Evolutionary conservation across 2,888 invertebrate genomes (phyloP), one percentile per base, ranked within the genome.

Genomic region (Azorinus chamasolen): DNA sequence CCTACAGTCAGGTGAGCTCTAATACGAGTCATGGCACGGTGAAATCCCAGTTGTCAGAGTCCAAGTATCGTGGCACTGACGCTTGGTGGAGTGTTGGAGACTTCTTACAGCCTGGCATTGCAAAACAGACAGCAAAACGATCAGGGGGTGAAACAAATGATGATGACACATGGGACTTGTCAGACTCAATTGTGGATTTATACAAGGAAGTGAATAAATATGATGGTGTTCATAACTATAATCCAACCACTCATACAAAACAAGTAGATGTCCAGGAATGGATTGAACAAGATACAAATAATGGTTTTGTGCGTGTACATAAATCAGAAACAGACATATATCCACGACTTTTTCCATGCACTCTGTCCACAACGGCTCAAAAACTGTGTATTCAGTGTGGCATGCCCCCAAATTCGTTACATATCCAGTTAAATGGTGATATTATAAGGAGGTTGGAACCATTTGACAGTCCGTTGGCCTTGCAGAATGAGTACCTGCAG

Each of bases 401-500:
- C 8, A 84, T 92, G 59, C 88, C 91, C 0, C 84, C 88, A 18
- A 92, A 92, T 74, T 87, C 91, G 0, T 83, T 93, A 61, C 93
- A 93, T 77, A 88, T 93, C 14, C 93, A 93, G 81, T 82, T 90
- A 43, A 91, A 92, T 75, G 93, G 93, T 0, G 93, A 93, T 75
- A 87, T 91, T 20, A 91, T 93, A 55, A 84, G 90, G 12, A 81
- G 93, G 20, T 84, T 93, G 74, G 92, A 93, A 51, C 88, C 91
- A 0, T 90, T 91, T 79, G 93, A 93, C 53, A 89, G 91, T 80
- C 93, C 93, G 0, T 83, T 93, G 71, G 90, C 89, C 3, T 84
- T 94, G 54, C 93, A 93, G 88, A 93, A 93, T 83, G 93, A 93
- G 65, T 93, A 91, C 80, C 87, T 93, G 48, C 81, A 88, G 32